These are phyloP conservation scores for Ianthella basta DNA, from an alignment of 37 sponge, comb jelly and placozoan genomes.

Conservation along the genomic window DNA sequence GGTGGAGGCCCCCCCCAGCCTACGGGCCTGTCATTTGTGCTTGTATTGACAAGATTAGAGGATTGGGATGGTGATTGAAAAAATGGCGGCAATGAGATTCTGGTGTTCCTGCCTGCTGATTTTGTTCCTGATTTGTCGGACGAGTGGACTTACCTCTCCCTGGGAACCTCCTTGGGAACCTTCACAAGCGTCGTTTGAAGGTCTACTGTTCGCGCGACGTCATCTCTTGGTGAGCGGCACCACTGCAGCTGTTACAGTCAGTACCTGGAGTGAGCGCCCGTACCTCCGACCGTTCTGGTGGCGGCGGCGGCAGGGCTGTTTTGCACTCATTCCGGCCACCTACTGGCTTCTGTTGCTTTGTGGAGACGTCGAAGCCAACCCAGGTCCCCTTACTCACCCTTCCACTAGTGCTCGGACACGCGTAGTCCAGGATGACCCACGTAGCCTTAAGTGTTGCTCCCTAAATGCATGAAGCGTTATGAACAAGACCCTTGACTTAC, in stretches of 20 bases:
- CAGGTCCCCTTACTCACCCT: neutral
- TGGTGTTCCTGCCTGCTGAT: neutral
- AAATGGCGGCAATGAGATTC: neutral
- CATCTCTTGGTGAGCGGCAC: neutral
- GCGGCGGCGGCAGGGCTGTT: too few relatives aligned
- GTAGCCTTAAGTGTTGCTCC: neutral
- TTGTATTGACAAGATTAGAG: too few relatives aligned
- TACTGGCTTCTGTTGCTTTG: neutral
- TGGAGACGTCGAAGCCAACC: neutral
- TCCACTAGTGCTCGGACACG: neutral
- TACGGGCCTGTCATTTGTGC: too few relatives aligned
- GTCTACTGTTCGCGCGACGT: neutral
- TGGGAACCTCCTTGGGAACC: neutral
- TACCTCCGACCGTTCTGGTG: too few relatives aligned
- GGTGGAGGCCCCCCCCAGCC: too few relatives aligned
- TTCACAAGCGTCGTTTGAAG: too few relatives aligned
- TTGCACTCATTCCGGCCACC: too few relatives aligned
- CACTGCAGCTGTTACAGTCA: too few relatives aligned
- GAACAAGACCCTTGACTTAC: conserved; percentile 16
- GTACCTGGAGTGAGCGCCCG: too few relatives aligned
- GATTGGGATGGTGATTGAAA: too few relatives aligned
- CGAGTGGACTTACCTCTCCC: neutral
- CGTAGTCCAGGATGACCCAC: neutral
- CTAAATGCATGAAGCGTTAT: conserved; percentile 1
- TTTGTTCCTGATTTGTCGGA: neutral